phyloP scores from a whole-genome alignment of 2,888 invertebrate genomes.

The Melanchra persicariae region DNA sequence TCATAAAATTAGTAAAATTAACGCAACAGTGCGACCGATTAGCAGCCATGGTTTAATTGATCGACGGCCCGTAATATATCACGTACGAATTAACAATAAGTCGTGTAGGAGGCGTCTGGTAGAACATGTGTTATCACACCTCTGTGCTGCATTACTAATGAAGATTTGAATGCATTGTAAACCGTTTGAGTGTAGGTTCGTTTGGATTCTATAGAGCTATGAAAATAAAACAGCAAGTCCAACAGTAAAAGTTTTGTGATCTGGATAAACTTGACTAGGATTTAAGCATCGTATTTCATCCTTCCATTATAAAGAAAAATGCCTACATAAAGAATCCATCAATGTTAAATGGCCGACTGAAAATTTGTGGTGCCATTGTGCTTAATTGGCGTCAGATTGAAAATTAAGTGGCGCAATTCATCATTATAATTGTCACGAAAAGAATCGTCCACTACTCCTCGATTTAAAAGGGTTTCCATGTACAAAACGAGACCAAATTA shows the following conservation, averaged over 20 bases:
- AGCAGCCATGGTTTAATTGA: slow-evolving; percentile 72
- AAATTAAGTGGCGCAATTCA: slow-evolving; percentile 12
- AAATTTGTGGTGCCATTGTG: not conserved
- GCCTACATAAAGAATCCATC: not conserved
- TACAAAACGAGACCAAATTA: slow-evolving; percentile 61
- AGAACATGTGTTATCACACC: slow-evolving; percentile 52
- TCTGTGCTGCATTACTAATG: slow-evolving; percentile 26
- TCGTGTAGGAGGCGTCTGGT: slow-evolving; percentile 60
- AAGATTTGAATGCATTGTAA: slow-evolving; percentile 13
- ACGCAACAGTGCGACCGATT: slow-evolving; percentile 73
- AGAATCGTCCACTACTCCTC: slow-evolving; percentile 35
- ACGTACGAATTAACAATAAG: slow-evolving; percentile 69
- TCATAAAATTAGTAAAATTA: slow-evolving; percentile 78
- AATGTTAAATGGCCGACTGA: not conserved
- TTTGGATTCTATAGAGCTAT: not conserved
- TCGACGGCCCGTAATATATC: slow-evolving; percentile 66
- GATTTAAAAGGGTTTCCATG: slow-evolving; percentile 73
- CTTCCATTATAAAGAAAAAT: not conserved
- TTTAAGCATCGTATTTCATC: not conserved
- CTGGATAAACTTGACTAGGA: not conserved
- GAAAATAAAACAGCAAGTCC: not conserved
- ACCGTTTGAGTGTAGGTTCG: not conserved
- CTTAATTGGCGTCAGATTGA: slow-evolving; percentile 7
- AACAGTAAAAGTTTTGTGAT: not conserved
- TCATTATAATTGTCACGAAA: slow-evolving; percentile 44